Evolutionary conservation across 2,888 invertebrate species (phyloP), one percentile per base, ranked within the genome.

Genomic region (Cheilosia grossa): DNA sequence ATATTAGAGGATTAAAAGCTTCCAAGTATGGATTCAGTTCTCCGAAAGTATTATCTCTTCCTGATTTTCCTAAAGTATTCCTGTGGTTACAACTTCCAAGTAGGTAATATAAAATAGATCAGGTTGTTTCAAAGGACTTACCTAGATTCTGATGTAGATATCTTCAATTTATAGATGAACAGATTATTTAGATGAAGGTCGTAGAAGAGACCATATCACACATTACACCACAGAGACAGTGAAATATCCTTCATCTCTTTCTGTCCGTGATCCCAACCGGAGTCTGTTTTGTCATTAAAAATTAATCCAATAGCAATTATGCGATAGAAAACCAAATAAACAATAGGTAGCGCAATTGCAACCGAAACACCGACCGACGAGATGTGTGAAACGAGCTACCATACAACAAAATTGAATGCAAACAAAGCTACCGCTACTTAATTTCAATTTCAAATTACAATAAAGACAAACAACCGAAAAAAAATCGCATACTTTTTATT

Each of bases 1-100:
- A 85, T 85, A 80, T 74, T 17, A 56, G 21, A 54, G 80, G 59
- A 80, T 79, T 80, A 85, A 66, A 61, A 61, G 80, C 83, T 85
- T 75, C 66, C 27, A 33, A 53, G 64, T 42, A 67, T 61, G 53
- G 37, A 73, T 72, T 78, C 72, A 73, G 64, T 81, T 64, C 17
- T 37, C 15, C 51, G 27, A 58, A 72, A 59, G 49, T 77, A 72
- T 61, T 72, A 73, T 63, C 54, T 47, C 42, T 49, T 56, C 6
- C 15, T 56, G 6, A 21, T 13, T 64, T 24, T 33, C 1, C 15
- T 7, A 7, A 53, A 24, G 13, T 27, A 1, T 15, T 27, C 7
- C 9, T 21, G 17, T 27, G 37, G 10, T 21, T 30, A 24, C 40
- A 30, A 4, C 24, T 53, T 40, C 19, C 10, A 1, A 54, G 7